Conservation (phyloP, 2,888 invertebrate genomes). For the Agrochola macilenta region DNA sequence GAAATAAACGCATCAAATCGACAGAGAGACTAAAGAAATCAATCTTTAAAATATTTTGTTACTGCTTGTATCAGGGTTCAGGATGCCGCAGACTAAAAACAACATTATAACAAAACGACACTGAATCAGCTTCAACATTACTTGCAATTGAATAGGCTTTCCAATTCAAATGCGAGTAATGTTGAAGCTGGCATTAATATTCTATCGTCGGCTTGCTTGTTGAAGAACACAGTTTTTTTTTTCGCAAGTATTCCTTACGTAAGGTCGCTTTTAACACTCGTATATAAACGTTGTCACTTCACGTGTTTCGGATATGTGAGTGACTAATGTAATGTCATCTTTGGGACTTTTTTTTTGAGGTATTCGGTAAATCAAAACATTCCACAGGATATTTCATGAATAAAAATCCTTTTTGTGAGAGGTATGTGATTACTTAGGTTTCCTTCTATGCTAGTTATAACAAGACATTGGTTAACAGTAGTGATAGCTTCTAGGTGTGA, state of each 20-base stretch:
- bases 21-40: neutral
- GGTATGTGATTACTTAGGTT: too few relatives aligned
- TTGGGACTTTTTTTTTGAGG: neutral
- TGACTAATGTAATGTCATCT: conserved; percentile 3
- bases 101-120: neutral
- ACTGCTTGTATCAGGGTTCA: too few relatives aligned
- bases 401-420: neutral
- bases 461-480: too few relatives aligned
- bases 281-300: neutral
- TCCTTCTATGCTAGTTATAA: too few relatives aligned
- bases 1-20: neutral
- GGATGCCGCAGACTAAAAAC: neutral
- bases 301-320: conserved; percentile 12
- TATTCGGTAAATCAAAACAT: conserved; percentile 2
- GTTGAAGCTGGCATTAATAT: conserved; percentile 25
- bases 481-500: too few relatives aligned
- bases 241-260: neutral
- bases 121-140: neutral
- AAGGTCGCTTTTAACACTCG: neutral
- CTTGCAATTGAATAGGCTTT: too few relatives aligned
- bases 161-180: conserved; percentile 22
- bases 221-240: conserved; percentile 13
- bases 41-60: neutral
- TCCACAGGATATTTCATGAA: neutral
- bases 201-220: conserved; percentile 15